Conservation (phyloP, 2,113 vertebrate species). For the Pygoscelis adeliae region DNA sequence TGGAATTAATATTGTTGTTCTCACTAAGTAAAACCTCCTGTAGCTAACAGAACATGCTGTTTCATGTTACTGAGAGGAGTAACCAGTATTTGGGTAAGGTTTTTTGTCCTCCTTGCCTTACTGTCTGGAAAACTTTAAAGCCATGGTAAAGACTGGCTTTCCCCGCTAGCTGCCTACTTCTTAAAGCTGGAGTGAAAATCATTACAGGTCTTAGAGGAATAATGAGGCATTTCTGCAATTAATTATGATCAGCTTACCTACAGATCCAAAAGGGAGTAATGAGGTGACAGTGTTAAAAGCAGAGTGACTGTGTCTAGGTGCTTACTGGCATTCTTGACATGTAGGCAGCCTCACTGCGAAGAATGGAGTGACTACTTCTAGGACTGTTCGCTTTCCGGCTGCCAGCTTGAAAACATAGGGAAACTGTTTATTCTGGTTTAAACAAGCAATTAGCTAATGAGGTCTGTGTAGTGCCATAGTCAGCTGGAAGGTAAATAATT, state of each 20-base stretch:
- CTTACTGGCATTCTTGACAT: neutral
- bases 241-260: neutral
- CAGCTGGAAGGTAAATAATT: neutral
- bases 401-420: neutral
- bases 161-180: neutral
- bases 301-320: neutral
- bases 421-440: neutral
- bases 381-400: neutral
- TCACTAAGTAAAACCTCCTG: neutral
- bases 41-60: neutral
- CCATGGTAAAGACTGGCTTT: neutral
- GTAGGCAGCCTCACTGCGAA: neutral
- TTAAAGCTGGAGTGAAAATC: neutral
- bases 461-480: neutral
- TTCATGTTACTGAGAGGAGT: neutral
- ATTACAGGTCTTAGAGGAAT: neutral
- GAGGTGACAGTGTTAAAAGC: neutral
- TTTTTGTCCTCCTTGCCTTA: neutral
- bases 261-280: neutral
- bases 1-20: neutral
- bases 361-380: neutral
- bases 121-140: neutral
- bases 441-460: neutral
- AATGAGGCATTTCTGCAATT: neutral
- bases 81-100: neutral